A percentile compares a stretch with the other conserved stretches of the same genome.
Evolutionary conservation across 2,797 vertebrate species (phyloP).

Genomic region (Gastrophryne carolinensis): DNA sequence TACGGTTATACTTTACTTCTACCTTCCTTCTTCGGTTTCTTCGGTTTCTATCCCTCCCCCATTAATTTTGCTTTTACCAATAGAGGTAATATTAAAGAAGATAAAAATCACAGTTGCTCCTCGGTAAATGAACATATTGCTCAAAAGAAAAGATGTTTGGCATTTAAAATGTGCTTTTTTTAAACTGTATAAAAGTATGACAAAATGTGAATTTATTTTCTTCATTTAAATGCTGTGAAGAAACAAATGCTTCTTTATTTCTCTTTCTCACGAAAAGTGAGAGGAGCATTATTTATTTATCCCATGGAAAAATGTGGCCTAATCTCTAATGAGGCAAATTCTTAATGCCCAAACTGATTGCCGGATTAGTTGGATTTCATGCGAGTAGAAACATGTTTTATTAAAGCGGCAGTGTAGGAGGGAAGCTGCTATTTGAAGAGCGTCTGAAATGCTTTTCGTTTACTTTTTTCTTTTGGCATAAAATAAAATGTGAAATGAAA

Average conservation of each 20-base stretch:
- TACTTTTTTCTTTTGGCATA: neutral
- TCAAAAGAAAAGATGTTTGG: no score
- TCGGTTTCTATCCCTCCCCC: no score
- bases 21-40: no score
- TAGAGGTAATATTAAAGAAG: no score
- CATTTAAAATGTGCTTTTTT: no score
- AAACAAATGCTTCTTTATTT: no score
- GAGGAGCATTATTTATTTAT: neutral
- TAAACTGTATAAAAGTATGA: no score
- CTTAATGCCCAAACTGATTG: neutral
- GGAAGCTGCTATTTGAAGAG: neutral
- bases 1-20: no score
- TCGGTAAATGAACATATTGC: no score
- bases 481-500: neutral
- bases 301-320: neutral
- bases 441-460: neutral
- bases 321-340: neutral
- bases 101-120: no score
- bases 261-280: neutral
- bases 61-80: no score
- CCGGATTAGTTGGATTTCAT: conserved; percentile 26
- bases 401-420: conserved; percentile 11
- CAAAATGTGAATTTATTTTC: neutral
- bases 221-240: no score
- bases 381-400: conserved; percentile 35